A percentile compares a stretch with the other conserved stretches of the same genome.
Conservation (phyloP, 30 jellyfish, hydroid and myxozoan genomes). For the Calvadosia cruxmelitensis region DNA sequence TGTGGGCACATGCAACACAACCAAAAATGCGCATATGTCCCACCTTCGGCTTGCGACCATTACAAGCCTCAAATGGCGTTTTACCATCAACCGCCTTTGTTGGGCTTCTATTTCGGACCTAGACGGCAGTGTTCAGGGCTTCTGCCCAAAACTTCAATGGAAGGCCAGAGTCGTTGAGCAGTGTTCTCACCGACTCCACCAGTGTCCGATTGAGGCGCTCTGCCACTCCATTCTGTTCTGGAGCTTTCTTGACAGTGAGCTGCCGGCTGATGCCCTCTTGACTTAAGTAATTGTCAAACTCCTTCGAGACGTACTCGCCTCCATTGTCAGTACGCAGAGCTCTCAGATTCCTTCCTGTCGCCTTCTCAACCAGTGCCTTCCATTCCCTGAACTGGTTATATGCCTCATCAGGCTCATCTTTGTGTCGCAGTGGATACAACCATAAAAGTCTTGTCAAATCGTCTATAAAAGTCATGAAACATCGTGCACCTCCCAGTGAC, state of each 20-base stretch:
- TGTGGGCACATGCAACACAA: constrained; percentile 37
- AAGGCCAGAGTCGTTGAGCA: constrained; percentile 17
- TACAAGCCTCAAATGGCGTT: constrained; percentile 37
- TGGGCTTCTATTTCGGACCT: constrained; percentile 36
- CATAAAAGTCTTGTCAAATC: neutral
- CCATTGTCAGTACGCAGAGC: constrained; percentile 35
- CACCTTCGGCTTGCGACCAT: constrained; percentile 35
- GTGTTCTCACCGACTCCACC: constrained; percentile 27
- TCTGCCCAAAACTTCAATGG: constrained; percentile 52
- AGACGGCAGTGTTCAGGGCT: constrained; percentile 23
- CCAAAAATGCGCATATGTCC: constrained; percentile 27
- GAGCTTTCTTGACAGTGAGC: constrained; percentile 16
- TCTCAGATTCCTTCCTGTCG: constrained; percentile 21
- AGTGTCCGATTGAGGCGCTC: constrained; percentile 42
- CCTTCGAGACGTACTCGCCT: constrained; percentile 43
- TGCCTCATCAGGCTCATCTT: constrained; percentile 15
- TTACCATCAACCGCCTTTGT: constrained; percentile 9
- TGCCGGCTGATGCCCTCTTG: constrained; percentile 37
- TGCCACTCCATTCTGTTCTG: constrained; percentile 53
- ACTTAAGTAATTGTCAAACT: constrained; percentile 9
- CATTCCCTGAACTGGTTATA: constrained; percentile 26
- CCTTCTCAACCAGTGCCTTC: constrained; percentile 18
- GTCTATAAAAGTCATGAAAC: constrained; percentile 15
- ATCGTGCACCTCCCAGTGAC: constrained; percentile 22
- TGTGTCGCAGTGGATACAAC: constrained; percentile 4